A percentile compares a stretch with the other conserved stretches of the same genome.
Evolutionary conservation across 2,888 invertebrate genomes (phyloP).

Genomic region (Halictus ligatus): DNA sequence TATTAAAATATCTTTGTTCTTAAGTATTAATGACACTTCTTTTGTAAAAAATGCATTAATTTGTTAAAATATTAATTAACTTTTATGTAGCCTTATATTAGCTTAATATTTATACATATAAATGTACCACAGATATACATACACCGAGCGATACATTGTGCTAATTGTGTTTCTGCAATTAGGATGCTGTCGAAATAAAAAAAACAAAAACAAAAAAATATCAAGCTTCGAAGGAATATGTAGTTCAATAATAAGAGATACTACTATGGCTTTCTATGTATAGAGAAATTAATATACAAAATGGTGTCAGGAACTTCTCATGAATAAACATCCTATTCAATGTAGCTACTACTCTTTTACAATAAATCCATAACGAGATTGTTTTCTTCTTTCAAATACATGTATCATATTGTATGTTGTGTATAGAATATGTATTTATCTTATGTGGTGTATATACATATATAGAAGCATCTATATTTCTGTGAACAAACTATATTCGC

Average conservation of each 20-base stretch:
- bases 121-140: constrained; percentile 21
- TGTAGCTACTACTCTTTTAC: not conserved
- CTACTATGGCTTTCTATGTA: not conserved
- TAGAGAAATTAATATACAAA: not conserved
- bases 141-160: not conserved
- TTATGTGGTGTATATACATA: constrained; percentile 34
- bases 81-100: constrained; percentile 25
- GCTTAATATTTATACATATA: constrained; percentile 12
- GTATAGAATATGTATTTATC: constrained; percentile 12
- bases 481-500: constrained; percentile 3
- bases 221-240: not conserved
- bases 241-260: not conserved
- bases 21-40: constrained; percentile 26
- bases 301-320: not conserved
- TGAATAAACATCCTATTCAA: not conserved
- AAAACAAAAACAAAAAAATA: no score
- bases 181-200: not conserved
- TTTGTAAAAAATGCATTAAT: constrained; percentile 40
- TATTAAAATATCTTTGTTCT: constrained; percentile 62
- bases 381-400: constrained; percentile 4
- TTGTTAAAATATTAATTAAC: constrained; percentile 43
- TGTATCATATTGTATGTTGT: constrained; percentile 33
- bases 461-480: constrained; percentile 35
- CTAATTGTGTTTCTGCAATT: not conserved
- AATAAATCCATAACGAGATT: constrained; percentile 16